Conservation (phyloP, 1,140 invertebrate genomes). For the Drosophila mojavensis region DNA sequence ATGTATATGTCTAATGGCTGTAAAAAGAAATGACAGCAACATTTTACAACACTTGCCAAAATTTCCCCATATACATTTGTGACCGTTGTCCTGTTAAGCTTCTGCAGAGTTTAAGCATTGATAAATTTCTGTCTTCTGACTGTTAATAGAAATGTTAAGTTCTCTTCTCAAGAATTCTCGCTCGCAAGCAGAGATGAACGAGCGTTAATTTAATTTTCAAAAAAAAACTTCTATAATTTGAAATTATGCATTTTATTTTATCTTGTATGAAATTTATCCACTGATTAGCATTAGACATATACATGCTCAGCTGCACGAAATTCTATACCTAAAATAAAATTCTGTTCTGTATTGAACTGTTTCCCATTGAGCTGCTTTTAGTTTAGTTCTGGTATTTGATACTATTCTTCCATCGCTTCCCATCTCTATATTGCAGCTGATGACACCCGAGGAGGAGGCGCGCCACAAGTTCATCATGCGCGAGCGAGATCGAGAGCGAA, state of each 20-base stretch:
- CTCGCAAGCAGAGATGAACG: neutral
- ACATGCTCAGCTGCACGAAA: conserved; percentile 24
- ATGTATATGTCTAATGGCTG: conserved; percentile 45
- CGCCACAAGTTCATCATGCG: conserved; percentile 79
- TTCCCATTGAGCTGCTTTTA: neutral
- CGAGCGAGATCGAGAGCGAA: conserved; percentile 73
- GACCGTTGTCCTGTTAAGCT: too few relatives aligned
- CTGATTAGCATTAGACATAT: conserved; percentile 27
- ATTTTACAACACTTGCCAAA: neutral
- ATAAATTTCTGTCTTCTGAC: too few relatives aligned
- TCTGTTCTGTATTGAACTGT: conserved; percentile 1
- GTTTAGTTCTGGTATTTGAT: conserved; percentile 10
- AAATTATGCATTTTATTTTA: neutral
- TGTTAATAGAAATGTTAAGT: neutral
- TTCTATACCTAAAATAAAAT: neutral
- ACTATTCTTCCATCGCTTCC: conserved; percentile 28
- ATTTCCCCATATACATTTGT: neutral
- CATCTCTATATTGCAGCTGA: conserved; percentile 79
- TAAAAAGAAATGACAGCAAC: neutral
- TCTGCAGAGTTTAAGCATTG: too few relatives aligned
- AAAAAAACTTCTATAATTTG: neutral
- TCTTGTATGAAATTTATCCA: neutral
- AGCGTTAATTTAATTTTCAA: neutral
- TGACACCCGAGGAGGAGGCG: conserved; percentile 79
- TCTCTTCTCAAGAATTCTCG: neutral